Evolutionary conservation across 2,113 vertebrate species (phyloP), one percentile per base, ranked within the genome.

Genomic region (Oplegnathus fasciatus): DNA sequence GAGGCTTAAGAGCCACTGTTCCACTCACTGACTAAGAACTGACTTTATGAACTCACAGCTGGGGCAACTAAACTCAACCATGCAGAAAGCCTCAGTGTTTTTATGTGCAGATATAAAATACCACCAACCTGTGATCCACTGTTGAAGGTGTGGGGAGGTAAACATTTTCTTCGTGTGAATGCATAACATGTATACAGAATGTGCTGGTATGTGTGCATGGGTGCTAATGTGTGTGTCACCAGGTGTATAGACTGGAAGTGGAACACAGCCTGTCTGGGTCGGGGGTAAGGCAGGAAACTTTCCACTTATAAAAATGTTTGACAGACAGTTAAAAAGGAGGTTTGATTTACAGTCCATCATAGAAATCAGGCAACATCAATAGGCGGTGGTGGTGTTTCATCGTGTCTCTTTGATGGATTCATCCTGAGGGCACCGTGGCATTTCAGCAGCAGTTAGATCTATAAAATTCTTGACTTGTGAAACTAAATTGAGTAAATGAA

Each of bases 321-420:
- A 85, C 64, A 86, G 78, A 71, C 72, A 84, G 57, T 78, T 90
- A 37, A 92, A 85, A 84, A 74, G 66, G 28, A 44, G 10, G 77
- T 90, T 60, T 89, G 78, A 92, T 94, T 89, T 84, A 91, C 34
- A 46, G 69, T 71, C 75, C 60, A 80, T 70, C 72, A 30, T 34
- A 55, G 66, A 75, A 72, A 50, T 78, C 75, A 46, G 78, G 71
- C 66, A 91, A 50, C 75, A 74, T 83, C 32, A 62, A 73, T 42
- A 66, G 83, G 74, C 67, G 42, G 62, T 76, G 81, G 30, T 74
- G 77, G 46, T 1, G n/a, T 89, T 89, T 93, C 77, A 90, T 86
- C 57, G 3, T 60, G 44, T 71, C 52, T 72, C 81, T 89, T 90
- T 90, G 78, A 91, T 78, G 48, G 15, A 70, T 61, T 58, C 40